Evolutionary conservation across 2,113 vertebrate genomes (phyloP).

Genomic region (Poeciliopsis turrubarensis): DNA sequence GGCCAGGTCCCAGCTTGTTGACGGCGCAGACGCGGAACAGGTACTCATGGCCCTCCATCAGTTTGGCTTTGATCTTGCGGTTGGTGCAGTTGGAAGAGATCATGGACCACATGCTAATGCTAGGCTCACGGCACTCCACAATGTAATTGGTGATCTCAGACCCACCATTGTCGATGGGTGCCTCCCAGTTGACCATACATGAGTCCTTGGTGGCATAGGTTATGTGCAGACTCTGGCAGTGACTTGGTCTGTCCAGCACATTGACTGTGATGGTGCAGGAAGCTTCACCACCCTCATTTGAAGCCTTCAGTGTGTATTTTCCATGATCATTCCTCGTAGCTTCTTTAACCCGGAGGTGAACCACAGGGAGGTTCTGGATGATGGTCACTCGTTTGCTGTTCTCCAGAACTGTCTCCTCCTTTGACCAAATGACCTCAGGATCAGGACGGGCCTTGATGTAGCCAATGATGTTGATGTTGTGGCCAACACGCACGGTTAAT

Average conservation of each 20-base stretch:
- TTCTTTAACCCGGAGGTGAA: slow-evolving; percentile 90
- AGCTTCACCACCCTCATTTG: slow-evolving; percentile 93
- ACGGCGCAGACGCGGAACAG: slow-evolving; percentile 96
- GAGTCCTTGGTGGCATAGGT: slow-evolving; percentile 91
- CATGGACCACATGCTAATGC: slow-evolving; percentile 92
- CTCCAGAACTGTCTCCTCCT: slow-evolving; percentile 85
- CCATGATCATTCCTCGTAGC: slow-evolving; percentile 92
- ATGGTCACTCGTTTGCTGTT: slow-evolving; percentile 86
- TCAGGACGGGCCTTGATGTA: slow-evolving; percentile 94
- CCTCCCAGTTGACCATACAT: slow-evolving; percentile 94
- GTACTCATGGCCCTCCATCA: slow-evolving; percentile 93
- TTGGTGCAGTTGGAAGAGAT: slow-evolving; percentile 93
- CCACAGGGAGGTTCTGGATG: slow-evolving; percentile 86
- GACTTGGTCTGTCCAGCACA: slow-evolving; percentile 94
- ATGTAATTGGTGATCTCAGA: slow-evolving; percentile 99
- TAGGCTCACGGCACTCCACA: slow-evolving; percentile 94
- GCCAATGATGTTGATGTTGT: slow-evolving; percentile 91
- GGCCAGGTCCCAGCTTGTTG: slow-evolving; percentile 95
- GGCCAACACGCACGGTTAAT: slow-evolving; percentile 93
- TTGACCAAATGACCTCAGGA: slow-evolving; percentile 93
- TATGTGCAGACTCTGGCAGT: slow-evolving; percentile 90
- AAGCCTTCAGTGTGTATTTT: slow-evolving; percentile 90
- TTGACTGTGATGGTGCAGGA: slow-evolving; percentile 90
- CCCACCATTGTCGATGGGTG: slow-evolving; percentile 94
- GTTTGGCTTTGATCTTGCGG: slow-evolving; percentile 90